These are phyloP conservation scores for Melanotus villosus DNA, from an alignment of 2,888 invertebrate genomes.

Conservation along the genomic window DNA sequence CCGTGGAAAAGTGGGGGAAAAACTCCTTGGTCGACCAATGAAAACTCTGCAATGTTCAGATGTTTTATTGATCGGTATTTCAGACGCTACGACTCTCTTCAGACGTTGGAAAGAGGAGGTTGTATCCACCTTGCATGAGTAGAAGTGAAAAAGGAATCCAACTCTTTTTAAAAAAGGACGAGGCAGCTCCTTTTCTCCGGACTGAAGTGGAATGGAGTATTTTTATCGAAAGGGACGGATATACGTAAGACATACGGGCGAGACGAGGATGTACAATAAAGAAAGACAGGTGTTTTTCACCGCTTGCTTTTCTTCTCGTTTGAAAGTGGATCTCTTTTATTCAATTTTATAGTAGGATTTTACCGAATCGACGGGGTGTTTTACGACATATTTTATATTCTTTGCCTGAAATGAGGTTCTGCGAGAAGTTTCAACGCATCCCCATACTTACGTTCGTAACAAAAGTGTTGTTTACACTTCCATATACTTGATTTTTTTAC, in stretches of 20 bases:
- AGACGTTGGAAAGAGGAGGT: slow-evolving; percentile 52
- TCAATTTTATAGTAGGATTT: slow-evolving; percentile 39
- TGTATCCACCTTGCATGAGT: slow-evolving; percentile 45
- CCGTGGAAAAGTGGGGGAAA: slow-evolving; percentile 66
- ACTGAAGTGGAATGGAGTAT: slow-evolving; percentile 45
- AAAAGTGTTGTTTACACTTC: no score
- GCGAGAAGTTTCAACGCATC: neutral
- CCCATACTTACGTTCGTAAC: no score
- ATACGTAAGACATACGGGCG: slow-evolving; percentile 34
- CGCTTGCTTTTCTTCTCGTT: slow-evolving; percentile 38
- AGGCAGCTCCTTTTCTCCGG: slow-evolving; percentile 53
- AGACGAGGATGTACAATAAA: slow-evolving; percentile 27
- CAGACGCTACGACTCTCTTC: slow-evolving; percentile 64
- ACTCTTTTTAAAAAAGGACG: slow-evolving; percentile 50
- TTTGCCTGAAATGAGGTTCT: slow-evolving; percentile 13
- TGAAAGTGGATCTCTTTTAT: slow-evolving; percentile 44
- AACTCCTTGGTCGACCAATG: slow-evolving; percentile 68
- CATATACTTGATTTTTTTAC: no score
- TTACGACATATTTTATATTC: slow-evolving; percentile 27
- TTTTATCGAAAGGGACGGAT: slow-evolving; percentile 39
- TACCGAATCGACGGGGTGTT: slow-evolving; percentile 34
- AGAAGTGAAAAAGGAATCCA: slow-evolving; percentile 50
- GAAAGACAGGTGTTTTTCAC: slow-evolving; percentile 40
- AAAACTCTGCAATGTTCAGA: slow-evolving; percentile 65
- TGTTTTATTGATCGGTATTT: slow-evolving; percentile 68